Evolutionary conservation across 1,140 invertebrate genomes (phyloP), one percentile per base, ranked within the genome.

Genomic region (Hypsibius dujardini): DNA sequence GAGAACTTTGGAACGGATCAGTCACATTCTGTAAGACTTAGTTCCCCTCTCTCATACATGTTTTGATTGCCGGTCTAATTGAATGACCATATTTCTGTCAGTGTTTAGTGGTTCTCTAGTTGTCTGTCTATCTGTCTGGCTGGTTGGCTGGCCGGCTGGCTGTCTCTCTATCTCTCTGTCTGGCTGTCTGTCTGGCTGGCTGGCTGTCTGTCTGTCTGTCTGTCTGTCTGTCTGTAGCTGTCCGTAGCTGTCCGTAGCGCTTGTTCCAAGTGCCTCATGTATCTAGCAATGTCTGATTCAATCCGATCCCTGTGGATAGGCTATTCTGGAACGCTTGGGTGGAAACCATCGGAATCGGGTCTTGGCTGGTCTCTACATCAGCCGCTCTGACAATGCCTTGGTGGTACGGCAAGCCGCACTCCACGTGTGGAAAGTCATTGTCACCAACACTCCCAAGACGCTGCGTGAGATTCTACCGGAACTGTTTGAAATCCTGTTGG

Each of bases 1-100:
- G 95, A 98, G 78, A 98, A 97, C 79, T 96, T 98, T 81, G 95
- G 95, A 70, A 97, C 95, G 0, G 95, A 98, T 80, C 88, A 92
- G 75, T 95, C 92, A 0, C 91, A 96, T 76, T 81, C 81, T 75
- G 79, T 82, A 71, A 75, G 74, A 70, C 40, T 46, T 15, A 62
- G 47, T 56, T 45, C n/a, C n/a, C n/a, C n/a, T n/a, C n/a, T n/a
- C n/a, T n/a, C n/a, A n/a, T n/a, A n/a, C n/a, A n/a, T n/a, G n/a
- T n/a, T n/a, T n/a, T n/a, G n/a, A n/a, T n/a, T n/a, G n/a, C n/a
- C n/a, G n/a, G n/a, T n/a, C n/a, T n/a, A n/a, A n/a, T n/a, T n/a
- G n/a, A n/a, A n/a, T n/a, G n/a, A n/a, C n/a, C n/a, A n/a, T n/a
- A n/a, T n/a, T n/a, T n/a, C n/a, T n/a, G n/a, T n/a, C n/a, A n/a